These are phyloP conservation scores for Drosophila longiperda DNA, from an alignment of 2,888 invertebrate genomes.

Conservation along the genomic window DNA sequence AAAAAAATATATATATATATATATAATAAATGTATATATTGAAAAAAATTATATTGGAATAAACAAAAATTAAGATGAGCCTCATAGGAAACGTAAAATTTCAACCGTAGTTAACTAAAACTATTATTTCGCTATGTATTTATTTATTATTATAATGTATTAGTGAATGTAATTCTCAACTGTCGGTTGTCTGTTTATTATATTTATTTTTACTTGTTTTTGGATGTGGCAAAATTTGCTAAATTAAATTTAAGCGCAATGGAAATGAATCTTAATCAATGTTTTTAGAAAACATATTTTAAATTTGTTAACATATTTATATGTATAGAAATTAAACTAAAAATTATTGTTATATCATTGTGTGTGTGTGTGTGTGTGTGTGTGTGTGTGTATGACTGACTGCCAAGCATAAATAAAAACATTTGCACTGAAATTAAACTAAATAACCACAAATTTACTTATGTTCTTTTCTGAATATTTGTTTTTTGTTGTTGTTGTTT, in stretches of 20 bases:
- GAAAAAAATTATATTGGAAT: constrained; percentile 20
- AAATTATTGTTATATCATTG: constrained; percentile 6
- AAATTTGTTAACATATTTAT: constrained; percentile 19
- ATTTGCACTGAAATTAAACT: constrained; percentile 31
- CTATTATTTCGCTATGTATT: constrained; percentile 77
- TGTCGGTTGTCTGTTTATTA: constrained; percentile 23
- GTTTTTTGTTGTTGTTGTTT: background rate
- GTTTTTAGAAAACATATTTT: constrained; percentile 46
- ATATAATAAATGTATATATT: constrained; percentile 4
- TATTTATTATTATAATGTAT: constrained; percentile 12
- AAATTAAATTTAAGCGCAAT: constrained; percentile 62
- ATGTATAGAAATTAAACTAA: constrained; percentile 4
- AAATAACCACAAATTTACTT: constrained; percentile 22
- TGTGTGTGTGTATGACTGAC: constrained; percentile 28
- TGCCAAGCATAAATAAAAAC: constrained; percentile 38
- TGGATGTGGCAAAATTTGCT: constrained; percentile 60
- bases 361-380: constrained; percentile 22
- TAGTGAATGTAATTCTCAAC: constrained; percentile 26
- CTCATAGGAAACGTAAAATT: constrained; percentile 85
- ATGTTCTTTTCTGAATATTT: constrained; percentile 1
- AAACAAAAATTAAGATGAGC: constrained; percentile 81
- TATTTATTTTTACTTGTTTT: constrained; percentile 27
- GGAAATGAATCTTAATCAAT: constrained; percentile 50
- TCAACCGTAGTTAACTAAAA: constrained; percentile 83
- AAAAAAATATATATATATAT: constrained; percentile 25